Evolutionary conservation across 2,888 invertebrate species (phyloP).

Genomic region (Chrysina gloriosa): DNA sequence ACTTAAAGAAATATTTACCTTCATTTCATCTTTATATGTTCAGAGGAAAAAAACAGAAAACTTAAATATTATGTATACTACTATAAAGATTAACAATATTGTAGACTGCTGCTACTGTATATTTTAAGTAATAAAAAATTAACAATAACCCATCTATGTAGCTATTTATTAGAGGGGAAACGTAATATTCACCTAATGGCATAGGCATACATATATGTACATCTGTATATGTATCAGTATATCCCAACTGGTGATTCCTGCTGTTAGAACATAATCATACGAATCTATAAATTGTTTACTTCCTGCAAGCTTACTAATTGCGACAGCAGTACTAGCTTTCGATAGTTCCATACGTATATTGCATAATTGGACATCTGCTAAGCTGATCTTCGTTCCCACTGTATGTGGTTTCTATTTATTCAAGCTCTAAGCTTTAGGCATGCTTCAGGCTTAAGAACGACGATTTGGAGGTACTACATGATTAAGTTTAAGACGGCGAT

Average conservation of each 20-base stretch:
- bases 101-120: too few relatives aligned
- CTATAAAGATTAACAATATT: too few relatives aligned
- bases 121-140: too few relatives aligned
- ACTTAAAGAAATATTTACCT: too few relatives aligned
- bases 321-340: constrained; percentile 21
- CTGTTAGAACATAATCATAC: constrained; percentile 9
- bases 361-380: constrained; percentile 10
- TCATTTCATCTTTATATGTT: too few relatives aligned
- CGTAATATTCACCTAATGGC: too few relatives aligned
- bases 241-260: constrained; percentile 17
- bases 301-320: constrained; percentile 31
- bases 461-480: neutral
- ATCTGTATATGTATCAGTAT: constrained; percentile 4
- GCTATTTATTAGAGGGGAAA: too few relatives aligned
- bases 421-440: neutral
- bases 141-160: too few relatives aligned
- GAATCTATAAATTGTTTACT: constrained; percentile 2
- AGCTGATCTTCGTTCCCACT: neutral
- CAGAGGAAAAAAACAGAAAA: too few relatives aligned
- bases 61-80: too few relatives aligned
- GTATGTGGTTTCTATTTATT: constrained; percentile 2
- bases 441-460: neutral
- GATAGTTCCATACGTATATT: neutral
- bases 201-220: too few relatives aligned
- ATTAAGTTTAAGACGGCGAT: constrained; percentile 12